Percentiles rank a stretch among this genome's conserved stretches.
Evolutionary conservation across 2,888 invertebrate species (phyloP).

Genomic region (Geotrupes spiniger): DNA sequence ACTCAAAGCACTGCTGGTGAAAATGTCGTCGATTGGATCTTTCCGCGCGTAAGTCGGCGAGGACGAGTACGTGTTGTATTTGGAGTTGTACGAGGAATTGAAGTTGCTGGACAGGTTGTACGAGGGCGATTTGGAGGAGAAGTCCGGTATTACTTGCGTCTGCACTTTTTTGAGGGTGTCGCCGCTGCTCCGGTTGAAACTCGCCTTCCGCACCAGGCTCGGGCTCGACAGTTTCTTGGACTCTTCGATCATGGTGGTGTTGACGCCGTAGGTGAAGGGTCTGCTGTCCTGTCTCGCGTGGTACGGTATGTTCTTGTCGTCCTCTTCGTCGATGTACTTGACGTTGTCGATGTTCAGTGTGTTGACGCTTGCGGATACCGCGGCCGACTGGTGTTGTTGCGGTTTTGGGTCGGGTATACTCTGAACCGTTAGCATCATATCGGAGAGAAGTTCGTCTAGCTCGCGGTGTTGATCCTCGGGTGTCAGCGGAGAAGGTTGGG

Average conservation of each 20-base stretch:
- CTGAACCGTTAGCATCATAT: slow-evolving; percentile 86
- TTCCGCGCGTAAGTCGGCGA: slow-evolving; percentile 14
- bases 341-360: slow-evolving; percentile 44
- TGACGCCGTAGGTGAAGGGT: slow-evolving; percentile 84
- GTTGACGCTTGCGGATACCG: slow-evolving; percentile 19
- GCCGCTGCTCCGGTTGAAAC: slow-evolving; percentile 47
- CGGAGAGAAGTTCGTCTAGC: slow-evolving; percentile 79
- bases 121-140: slow-evolving; percentile 26
- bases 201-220: slow-evolving; percentile 76
- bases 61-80: slow-evolving; percentile 25
- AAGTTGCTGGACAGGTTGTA: slow-evolving; percentile 18
- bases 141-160: slow-evolving; percentile 45
- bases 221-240: slow-evolving; percentile 72
- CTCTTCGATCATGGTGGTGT: slow-evolving; percentile 45
- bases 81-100: slow-evolving; percentile 17
- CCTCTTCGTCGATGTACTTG: slow-evolving; percentile 48
- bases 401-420: slow-evolving; percentile 65
- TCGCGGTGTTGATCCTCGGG: slow-evolving; percentile 62
- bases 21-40: slow-evolving; percentile 48
- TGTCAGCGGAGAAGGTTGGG: slow-evolving; percentile 50
- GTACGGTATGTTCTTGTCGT: slow-evolving; percentile 74
- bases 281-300: slow-evolving; percentile 87
- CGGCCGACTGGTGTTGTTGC: slow-evolving; percentile 28
- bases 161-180: slow-evolving; percentile 48
- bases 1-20: slow-evolving; percentile 46